Evolutionary conservation across 37 sponge, comb jelly and placozoan genomes (phyloP).

Genomic region (Tethya wilhelma): DNA sequence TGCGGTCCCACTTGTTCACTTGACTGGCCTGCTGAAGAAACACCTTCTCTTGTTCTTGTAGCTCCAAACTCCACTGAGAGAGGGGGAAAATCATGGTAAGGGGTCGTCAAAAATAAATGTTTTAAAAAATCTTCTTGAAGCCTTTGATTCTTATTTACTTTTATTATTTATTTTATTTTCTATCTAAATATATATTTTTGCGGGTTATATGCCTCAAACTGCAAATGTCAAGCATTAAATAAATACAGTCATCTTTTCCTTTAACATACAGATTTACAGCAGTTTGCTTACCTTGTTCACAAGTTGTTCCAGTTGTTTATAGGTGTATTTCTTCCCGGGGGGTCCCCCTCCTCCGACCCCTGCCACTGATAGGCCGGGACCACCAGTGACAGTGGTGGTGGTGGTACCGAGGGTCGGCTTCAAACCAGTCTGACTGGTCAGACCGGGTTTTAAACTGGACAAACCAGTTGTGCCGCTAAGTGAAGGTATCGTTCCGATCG

Average conservation of each 20-base stretch:
- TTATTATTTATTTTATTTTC: no score
- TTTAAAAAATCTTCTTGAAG: neutral
- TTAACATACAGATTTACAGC: neutral
- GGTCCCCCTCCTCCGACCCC: neutral
- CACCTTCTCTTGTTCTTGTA: conserved; percentile 91
- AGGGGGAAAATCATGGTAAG: neutral
- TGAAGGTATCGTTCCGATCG: neutral
- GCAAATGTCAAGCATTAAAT: neutral
- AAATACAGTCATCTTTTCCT: neutral
- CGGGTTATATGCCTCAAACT: neutral
- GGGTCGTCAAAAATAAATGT: neutral
- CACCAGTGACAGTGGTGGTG: neutral
- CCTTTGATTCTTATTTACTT: no score
- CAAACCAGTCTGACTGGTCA: no score
- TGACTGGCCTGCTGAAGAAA: conserved; percentile 91
- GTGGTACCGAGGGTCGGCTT: neutral
- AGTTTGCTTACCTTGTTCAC: conserved; percentile 72
- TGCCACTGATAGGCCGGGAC: neutral
- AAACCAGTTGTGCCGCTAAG: no score
- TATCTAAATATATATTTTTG: neutral
- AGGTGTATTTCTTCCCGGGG: conserved; percentile 94
- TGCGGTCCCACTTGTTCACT: conserved; percentile 87
- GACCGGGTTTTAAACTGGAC: no score
- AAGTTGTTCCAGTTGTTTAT: conserved; percentile 90
- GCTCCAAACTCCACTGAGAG: conserved; percentile 89